Evolutionary conservation across 2,888 invertebrate species (phyloP).

Genomic region (Leptinotarsa rubiginosa): DNA sequence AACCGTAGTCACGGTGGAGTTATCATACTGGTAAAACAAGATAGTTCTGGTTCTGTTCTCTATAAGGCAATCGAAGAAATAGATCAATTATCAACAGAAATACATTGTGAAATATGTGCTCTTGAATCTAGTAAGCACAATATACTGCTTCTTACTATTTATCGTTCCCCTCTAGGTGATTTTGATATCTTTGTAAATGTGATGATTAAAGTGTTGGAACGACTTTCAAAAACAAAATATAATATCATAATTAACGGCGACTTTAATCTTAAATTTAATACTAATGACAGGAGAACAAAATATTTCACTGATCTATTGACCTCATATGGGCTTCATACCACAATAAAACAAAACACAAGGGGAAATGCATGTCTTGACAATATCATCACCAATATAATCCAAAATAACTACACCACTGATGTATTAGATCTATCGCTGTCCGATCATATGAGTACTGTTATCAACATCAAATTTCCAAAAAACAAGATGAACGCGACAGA

Average conservation of each 20-base stretch:
- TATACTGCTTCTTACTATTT: slow-evolving; percentile 24
- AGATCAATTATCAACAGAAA: slow-evolving; percentile 19
- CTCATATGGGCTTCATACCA: slow-evolving; percentile 22
- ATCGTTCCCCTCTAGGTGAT: slow-evolving; percentile 14
- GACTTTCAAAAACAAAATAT: slow-evolving; percentile 21
- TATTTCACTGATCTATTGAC: slow-evolving; percentile 20
- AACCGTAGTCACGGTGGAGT: slow-evolving; percentile 18
- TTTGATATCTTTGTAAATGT: slow-evolving; percentile 18
- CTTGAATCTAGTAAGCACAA: slow-evolving; percentile 19
- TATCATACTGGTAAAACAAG: slow-evolving; percentile 12
- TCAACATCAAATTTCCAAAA: not conserved
- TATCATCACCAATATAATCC: slow-evolving; percentile 24
- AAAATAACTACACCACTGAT: slow-evolving; percentile 22
- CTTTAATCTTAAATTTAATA: slow-evolving; percentile 22
- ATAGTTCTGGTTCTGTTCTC: slow-evolving; percentile 22
- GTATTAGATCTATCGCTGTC: slow-evolving; percentile 23
- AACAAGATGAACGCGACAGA: not conserved
- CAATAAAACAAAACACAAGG: slow-evolving; percentile 22
- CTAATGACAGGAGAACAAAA: slow-evolving; percentile 13
- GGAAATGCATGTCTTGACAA: slow-evolving; percentile 18
- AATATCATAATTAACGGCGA: slow-evolving; percentile 23
- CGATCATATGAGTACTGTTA: slow-evolving; percentile 18
- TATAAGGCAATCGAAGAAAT: slow-evolving; percentile 22
- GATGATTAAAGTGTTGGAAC: slow-evolving; percentile 19
- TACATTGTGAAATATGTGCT: slow-evolving; percentile 24